Base-by-base conservation (phyloP, 2,113 vertebrate species). In the Dinomys branickii region DNA sequence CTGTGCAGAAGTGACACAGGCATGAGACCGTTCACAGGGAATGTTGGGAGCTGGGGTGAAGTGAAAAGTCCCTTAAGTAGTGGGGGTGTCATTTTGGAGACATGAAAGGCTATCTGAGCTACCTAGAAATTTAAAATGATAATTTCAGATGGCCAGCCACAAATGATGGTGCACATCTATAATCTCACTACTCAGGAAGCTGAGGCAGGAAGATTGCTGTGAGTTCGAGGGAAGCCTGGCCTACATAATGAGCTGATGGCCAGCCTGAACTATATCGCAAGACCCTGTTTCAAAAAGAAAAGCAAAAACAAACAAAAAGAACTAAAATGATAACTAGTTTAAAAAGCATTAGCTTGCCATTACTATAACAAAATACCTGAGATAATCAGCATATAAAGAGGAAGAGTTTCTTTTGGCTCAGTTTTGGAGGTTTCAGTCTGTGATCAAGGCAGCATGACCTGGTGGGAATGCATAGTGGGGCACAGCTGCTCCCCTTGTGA, bases 41-140 rank as follows among this genome's bases (percentile, higher is more conserved):
- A 0, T 22, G 3, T 9, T 78, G 30, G 28, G 38, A 87, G 8
- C 2, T 8, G 38, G 11, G 7, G 14, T 13, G 1, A 38, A 1
- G 65, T 56, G 41, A 50, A 61, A 71, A 65, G 16, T 24, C 47
- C 54, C 44, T 56, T 86, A 50, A 65, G 58, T 81, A 28, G 61
- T 81, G 19, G 35, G 26, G 7, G 11, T 73, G 16, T 86, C 47
- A 14, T 67, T 85, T 63, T 73, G 11, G 30, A 71, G 35, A 95
- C 85, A 78, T 35, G 13, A 93, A 81, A 7, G 69, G 6, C 87
- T 28, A 47, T 91, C 58, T 91, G 30, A 67, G 69, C 83, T 35
- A 59, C 71, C 3, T 54, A 3, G 11, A 81, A 78, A 80, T 93
- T 38, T 58, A 47, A 78, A 85, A 75, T 91, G 65, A 85, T 69